phyloP scores from a whole-genome alignment of 2,113 vertebrate genomes.

The Smithornis capensis region DNA sequence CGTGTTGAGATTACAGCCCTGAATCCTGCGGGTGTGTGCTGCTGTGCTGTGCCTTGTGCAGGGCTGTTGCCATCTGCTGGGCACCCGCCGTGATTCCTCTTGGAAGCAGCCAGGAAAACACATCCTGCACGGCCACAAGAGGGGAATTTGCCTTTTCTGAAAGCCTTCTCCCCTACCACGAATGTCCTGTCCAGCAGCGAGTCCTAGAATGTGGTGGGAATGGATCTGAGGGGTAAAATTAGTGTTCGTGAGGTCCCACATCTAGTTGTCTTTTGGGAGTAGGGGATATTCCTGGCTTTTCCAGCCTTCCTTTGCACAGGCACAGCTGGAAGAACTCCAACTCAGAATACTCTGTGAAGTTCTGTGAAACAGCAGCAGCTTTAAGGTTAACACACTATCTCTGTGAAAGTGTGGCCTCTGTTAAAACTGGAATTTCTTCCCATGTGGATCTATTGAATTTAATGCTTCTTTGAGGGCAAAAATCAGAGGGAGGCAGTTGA shows the following conservation, averaged over 20 bases:
- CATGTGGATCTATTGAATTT: background rate
- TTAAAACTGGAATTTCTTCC: background rate
- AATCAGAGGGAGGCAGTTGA: background rate
- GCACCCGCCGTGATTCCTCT: background rate
- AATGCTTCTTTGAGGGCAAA: background rate
- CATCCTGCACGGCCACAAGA: fast-evolving
- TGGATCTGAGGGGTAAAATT: background rate
- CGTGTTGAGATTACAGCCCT: fast-evolving
- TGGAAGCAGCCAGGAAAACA: background rate
- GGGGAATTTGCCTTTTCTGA: background rate
- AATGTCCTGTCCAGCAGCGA: background rate
- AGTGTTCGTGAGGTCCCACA: background rate
- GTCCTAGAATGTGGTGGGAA: fast-evolving
- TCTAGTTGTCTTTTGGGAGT: background rate
- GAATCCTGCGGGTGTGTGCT: background rate
- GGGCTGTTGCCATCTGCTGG: constrained; percentile 64
- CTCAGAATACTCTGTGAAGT: background rate
- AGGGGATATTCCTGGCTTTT: background rate
- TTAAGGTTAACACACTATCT: background rate
- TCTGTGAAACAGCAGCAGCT: background rate
- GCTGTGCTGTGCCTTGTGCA: background rate
- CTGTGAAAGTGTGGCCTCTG: background rate
- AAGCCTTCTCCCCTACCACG: background rate
- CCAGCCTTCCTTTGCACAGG: background rate
- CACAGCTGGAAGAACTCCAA: background rate